Evolutionary conservation across 1,140 invertebrate species (phyloP).

Genomic region (Drosophila nebulosa): DNA sequence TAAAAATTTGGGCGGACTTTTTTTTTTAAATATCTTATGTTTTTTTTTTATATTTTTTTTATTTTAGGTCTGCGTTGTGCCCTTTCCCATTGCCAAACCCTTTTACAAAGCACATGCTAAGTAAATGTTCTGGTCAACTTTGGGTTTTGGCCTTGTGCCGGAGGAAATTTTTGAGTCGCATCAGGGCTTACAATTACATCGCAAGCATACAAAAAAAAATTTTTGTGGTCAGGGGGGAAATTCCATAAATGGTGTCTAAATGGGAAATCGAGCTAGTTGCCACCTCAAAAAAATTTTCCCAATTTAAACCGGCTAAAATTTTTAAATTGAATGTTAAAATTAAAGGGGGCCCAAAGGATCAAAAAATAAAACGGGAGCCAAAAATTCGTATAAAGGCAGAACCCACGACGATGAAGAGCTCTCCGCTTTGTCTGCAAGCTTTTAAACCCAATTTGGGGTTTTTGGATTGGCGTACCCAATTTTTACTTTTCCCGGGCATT

Average conservation of each 20-base stretch:
- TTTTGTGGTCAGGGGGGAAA: slow-evolving; percentile 39
- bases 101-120: slow-evolving; percentile 38
- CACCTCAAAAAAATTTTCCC: neutral
- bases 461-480: slow-evolving; percentile 26
- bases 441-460: neutral
- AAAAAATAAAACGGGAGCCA: neutral
- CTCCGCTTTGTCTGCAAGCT: neutral
- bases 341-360: slow-evolving; percentile 18
- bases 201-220: slow-evolving; percentile 19
- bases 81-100: neutral
- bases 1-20: too few species aligned
- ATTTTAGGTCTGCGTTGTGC: slow-evolving; percentile 40
- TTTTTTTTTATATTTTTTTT: neutral
- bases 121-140: slow-evolving; percentile 37
- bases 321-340: slow-evolving; percentile 26
- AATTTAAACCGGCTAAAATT: neutral
- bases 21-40: neutral
- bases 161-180: slow-evolving; percentile 27
- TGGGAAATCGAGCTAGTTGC: slow-evolving; percentile 35
- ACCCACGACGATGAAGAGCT: neutral
- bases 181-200: slow-evolving; percentile 35
- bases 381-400: neutral
- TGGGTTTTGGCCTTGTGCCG: slow-evolving; percentile 65
- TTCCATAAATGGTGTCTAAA: slow-evolving; percentile 8
- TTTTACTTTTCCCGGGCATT: slow-evolving; percentile 55